A percentile compares a stretch with the other conserved stretches of the same genome.
These are phyloP conservation scores for Diceros bicornis DNA, from an alignment of 2,797 vertebrate genomes.

Conservation along the genomic window DNA sequence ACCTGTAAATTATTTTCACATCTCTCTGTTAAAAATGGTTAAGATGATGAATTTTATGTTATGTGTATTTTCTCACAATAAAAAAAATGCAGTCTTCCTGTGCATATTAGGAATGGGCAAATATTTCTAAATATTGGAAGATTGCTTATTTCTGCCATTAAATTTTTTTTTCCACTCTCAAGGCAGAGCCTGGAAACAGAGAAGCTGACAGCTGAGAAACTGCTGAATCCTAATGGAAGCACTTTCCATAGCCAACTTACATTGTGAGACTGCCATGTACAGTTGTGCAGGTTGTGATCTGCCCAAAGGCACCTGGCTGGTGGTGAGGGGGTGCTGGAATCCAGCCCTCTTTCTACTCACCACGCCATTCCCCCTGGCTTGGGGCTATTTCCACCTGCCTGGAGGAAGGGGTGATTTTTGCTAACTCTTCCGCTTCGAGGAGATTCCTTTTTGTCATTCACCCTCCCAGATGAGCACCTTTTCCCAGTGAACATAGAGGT, in stretches of 20 bases:
- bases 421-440: not conserved
- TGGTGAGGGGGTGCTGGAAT: not conserved
- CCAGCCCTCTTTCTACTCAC: not conserved
- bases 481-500: not conserved
- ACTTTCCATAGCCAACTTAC: not conserved
- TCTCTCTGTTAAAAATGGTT: not conserved
- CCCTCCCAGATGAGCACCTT: not conserved
- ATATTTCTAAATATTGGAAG: not conserved
- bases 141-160: not conserved
- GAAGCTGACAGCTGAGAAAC: not conserved
- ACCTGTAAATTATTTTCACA: conserved; percentile 31
- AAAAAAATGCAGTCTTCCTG: not conserved
- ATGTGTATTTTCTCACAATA: not conserved
- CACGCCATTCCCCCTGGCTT: not conserved
- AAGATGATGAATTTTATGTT: not conserved
- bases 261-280: not conserved
- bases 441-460: not conserved
- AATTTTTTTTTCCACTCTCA: not conserved
- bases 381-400: not conserved
- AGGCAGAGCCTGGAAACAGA: not conserved
- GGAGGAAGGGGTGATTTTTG: not conserved
- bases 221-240: not conserved
- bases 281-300: not conserved
- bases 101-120: not conserved
- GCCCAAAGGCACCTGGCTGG: not conserved